Evolutionary conservation across 2,797 vertebrate species (phyloP).

Genomic region (Pantherophis alleghaniensis): DNA sequence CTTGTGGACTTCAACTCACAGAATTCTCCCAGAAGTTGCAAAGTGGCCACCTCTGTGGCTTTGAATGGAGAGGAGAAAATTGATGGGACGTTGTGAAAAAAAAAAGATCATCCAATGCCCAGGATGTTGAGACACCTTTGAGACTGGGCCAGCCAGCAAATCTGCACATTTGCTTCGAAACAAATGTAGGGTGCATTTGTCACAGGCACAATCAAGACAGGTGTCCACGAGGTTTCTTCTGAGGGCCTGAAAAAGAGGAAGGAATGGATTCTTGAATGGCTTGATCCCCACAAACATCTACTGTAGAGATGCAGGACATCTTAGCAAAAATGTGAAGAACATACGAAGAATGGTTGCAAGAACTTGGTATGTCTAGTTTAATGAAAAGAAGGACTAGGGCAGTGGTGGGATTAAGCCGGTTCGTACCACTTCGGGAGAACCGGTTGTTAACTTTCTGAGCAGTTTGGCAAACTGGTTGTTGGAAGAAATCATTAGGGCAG

Average conservation of each 20-base stretch:
- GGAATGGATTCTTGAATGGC: not conserved
- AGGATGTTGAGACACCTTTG: not conserved
- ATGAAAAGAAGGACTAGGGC: too few species aligned
- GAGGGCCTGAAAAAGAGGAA: constrained; percentile 1
- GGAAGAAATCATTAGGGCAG: too few species aligned
- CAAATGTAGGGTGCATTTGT: not conserved
- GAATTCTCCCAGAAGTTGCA: not conserved
- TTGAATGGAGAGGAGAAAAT: not conserved
- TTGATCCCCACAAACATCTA: not conserved
- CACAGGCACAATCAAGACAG: not conserved
- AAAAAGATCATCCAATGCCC: too few species aligned
- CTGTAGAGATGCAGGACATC: not conserved
- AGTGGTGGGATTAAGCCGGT: too few species aligned
- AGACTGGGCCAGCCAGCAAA: not conserved
- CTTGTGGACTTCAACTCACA: not conserved
- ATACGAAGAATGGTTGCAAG: too few species aligned
- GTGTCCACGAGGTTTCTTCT: not conserved
- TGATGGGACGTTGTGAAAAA: not conserved
- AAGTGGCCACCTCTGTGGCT: not conserved
- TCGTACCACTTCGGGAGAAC: too few species aligned
- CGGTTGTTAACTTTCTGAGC: too few species aligned
- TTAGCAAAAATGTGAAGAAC: not conserved
- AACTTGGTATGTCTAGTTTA: too few species aligned
- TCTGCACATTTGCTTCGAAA: not conserved
- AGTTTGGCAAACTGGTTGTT: too few species aligned